Base-by-base conservation (phyloP, 2,888 invertebrate genomes). In the Maniola hyperantus region DNA sequence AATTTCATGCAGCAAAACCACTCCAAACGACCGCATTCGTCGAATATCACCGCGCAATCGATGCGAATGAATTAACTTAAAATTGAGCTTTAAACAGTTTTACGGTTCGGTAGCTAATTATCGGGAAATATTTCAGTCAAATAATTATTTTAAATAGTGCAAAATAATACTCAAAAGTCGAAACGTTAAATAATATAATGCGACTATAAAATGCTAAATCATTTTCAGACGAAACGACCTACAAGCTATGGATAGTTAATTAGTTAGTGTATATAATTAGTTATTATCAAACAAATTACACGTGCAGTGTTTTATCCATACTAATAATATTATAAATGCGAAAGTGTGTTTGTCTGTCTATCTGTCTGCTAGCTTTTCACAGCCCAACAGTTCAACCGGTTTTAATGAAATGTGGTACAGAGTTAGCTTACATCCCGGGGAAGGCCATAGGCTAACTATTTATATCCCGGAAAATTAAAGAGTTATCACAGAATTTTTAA, bases 81-180 rank as follows among this genome's bases (percentile, higher is more conserved):
- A 64, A 64, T 50, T 58, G 58, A 64, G 57, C 39, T 58, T 64
- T 64, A 64, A 64, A 64, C 36, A 48, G 57, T 64, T 58, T 58
- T 39, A 64, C 57, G 64, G 48, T 64, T 57, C 55, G 42, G 51
- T 62, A 26, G 51, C 62, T 53, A 53, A 62, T 62, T 62, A 62
- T 62, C 53, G 62, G 62, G 39, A 33, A 62, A 62, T 62, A 62
- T 53, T 62, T 53, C 39, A 39, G 26, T 51, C n/a, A 62, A 42
- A 42, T 62, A n/a, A 62, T 62, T 62, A 62, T 62, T 62, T 62
- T 53, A 62, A 62, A 62, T 62, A 53, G 62, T 53, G 20, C 15
- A n/a, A 53, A 42, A 62, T 53, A 62, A 62, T 53, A 53, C n/a
- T 10, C 26, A 26, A 26, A 26, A 26, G 26, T 26, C 33, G 48